phyloP scores from a whole-genome alignment of 2,888 invertebrate species.

The Tenodera sinensis region DNA sequence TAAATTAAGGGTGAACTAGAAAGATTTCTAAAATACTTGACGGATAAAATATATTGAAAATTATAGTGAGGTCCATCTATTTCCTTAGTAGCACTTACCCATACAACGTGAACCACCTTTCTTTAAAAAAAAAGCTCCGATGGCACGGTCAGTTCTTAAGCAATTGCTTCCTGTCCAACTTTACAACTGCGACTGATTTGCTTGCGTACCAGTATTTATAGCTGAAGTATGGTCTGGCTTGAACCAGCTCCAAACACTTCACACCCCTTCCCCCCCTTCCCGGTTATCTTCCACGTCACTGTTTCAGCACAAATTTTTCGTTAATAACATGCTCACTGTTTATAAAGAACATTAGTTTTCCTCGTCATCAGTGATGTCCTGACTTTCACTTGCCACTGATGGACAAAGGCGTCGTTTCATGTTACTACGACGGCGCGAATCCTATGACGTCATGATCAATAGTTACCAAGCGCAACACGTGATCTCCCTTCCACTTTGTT shows the following conservation, averaged over 20 bases:
- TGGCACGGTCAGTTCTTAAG: not conserved
- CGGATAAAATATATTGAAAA: too few species aligned
- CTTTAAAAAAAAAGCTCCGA: constrained; percentile 8
- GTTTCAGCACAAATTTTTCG: not conserved
- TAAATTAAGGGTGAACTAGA: too few species aligned
- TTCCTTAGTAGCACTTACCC: constrained; percentile 18
- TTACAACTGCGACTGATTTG: not conserved
- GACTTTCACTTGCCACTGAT: not conserved
- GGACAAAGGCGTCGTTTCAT: not conserved
- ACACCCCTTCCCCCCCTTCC: constrained; percentile 23
- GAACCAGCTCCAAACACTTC: constrained; percentile 25
- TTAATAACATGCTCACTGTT: not conserved
- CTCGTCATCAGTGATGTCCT: not conserved
- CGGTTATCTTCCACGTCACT: not conserved
- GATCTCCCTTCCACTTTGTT: constrained; percentile 1
- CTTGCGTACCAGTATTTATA: constrained; percentile 25
- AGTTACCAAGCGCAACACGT: constrained; percentile 19
- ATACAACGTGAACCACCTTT: constrained; percentile 30
- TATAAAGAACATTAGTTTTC: not conserved
- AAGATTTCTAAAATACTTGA: too few species aligned
- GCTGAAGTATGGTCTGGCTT: constrained; percentile 13
- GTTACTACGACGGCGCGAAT: constrained; percentile 10
- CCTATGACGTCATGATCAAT: constrained; percentile 27
- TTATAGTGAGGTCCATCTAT: not conserved
- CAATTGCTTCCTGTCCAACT: not conserved